These are phyloP conservation scores for Graptemys geographica DNA, from an alignment of 2,797 vertebrate species.

Conservation along the genomic window DNA sequence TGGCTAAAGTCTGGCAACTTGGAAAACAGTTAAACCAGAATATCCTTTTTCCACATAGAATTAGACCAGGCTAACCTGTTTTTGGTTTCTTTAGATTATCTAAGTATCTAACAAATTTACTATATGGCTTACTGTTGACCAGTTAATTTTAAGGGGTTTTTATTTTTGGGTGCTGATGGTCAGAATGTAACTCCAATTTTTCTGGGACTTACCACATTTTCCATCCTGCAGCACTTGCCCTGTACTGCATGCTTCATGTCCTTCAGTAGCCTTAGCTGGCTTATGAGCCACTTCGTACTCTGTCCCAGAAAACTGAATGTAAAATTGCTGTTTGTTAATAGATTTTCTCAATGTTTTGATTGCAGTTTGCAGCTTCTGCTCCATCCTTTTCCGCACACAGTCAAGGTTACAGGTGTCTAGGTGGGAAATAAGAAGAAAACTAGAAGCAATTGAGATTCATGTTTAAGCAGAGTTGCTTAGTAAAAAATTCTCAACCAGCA, in stretches of 20 bases:
- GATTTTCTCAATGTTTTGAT: conserved; percentile 94
- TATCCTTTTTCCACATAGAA: neutral
- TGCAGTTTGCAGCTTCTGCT: conserved; percentile 92
- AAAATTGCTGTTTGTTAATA: conserved; percentile 96
- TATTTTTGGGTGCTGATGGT: neutral
- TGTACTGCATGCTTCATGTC: conserved; percentile 85
- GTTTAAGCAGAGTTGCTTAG: conserved; percentile 47
- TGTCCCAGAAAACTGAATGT: conserved; percentile 93
- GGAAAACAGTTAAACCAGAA: neutral
- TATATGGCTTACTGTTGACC: neutral
- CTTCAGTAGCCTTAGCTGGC: conserved; percentile 84
- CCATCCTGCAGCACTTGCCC: conserved; percentile 90
- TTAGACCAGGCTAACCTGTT: neutral
- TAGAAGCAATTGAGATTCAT: conserved; percentile 72
- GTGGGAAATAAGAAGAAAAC: conserved; percentile 67
- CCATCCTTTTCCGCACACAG: conserved; percentile 89
- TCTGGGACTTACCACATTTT: conserved; percentile 89
- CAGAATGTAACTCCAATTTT: neutral
- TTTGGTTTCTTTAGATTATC: fast-evolving
- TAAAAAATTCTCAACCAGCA: conserved; percentile 18
- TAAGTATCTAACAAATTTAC: neutral
- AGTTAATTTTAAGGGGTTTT: neutral
- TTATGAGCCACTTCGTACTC: conserved; percentile 95
- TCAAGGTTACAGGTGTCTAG: conserved; percentile 91
- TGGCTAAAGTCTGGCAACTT: neutral